Evolutionary conservation across 2,888 invertebrate species (phyloP), one percentile per base, ranked within the genome.

Genomic region (Phlogophora meticulosa): DNA sequence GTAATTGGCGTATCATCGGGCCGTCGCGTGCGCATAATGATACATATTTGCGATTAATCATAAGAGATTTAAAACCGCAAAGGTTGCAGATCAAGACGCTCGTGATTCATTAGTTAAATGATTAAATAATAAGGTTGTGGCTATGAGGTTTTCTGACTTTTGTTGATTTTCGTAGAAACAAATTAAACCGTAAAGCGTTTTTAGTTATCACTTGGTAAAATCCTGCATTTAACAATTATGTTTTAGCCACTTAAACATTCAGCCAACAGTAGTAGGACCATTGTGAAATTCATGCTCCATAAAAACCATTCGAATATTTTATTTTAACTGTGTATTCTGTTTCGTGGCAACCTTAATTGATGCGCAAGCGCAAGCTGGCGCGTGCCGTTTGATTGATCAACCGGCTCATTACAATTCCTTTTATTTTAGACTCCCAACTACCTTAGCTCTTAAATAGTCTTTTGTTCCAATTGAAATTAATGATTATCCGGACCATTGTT

Each of bases 341-440:
- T 73, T 72, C 15, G 72, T 71, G 72, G 71, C 79, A 83, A 70
- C 72, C 77, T 71, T 80, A 78, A 65, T 70, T 72, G 60, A 71
- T 79, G 75, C 72, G 72, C 76, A 82, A 80, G 75, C 79, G 83
- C 81, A 78, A 71, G 78, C 62, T 48, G 85, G 88, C 92, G 88
- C 92, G 92, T 91, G 92, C 92, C 90, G 82, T 78, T 84, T 86
- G 87, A 91, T 87, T 88, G 88, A 92, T 92, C 87, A 88, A 85
- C 74, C 78, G 83, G 80, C 86, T 89, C 89, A 90, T 91, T 90
- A 89, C 80, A 75, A 72, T 83, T 65, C 75, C 74, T 83, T 86
- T 86, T 87, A 87, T 85, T 83, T 81, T 60, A 63, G 66, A 71
- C 15, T 28, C 60, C 76, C 57, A 79, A 58, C 78, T 72, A 73